A percentile compares a stretch with the other conserved stretches of the same genome.
Evolutionary conservation across 2,797 vertebrate genomes (phyloP).

Genomic region (Rhincodon typus): DNA sequence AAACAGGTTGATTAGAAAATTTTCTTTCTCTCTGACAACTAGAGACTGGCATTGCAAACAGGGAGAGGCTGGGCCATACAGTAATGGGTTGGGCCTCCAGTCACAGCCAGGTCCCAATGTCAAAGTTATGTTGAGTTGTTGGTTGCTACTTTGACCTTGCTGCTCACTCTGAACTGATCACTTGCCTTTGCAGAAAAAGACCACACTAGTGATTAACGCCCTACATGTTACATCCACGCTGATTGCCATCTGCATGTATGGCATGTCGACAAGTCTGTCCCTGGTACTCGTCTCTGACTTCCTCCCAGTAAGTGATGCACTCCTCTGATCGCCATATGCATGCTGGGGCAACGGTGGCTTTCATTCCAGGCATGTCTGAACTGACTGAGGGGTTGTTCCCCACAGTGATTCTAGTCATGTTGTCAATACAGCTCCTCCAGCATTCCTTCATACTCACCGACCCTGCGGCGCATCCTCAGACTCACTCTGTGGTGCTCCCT

Average conservation of each 20-base stretch:
- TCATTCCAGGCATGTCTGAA: neutral
- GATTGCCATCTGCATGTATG: neutral
- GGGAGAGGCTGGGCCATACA: too few relatives aligned
- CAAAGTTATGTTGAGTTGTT: neutral
- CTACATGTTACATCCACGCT: neutral
- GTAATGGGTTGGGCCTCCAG: neutral
- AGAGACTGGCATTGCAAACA: too few relatives aligned
- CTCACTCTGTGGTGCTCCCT: too few relatives aligned
- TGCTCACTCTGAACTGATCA: neutral
- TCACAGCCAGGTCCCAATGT: neutral
- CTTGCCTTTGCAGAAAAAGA: neutral
- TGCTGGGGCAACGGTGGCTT: too few relatives aligned
- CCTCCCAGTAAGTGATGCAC: neutral
- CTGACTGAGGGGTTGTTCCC: neutral
- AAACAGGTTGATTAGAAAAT: too few relatives aligned
- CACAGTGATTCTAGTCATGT: neutral
- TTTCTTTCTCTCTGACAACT: too few relatives aligned
- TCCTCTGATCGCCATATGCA: accelerated
- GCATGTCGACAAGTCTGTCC: neutral
- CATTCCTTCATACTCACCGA: too few relatives aligned
- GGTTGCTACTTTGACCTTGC: neutral
- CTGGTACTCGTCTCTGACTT: neutral
- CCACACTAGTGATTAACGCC: neutral
- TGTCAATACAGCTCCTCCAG: too few relatives aligned
- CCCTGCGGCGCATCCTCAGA: too few relatives aligned